Evolutionary conservation across 2,797 vertebrate genomes (phyloP), one percentile per base, ranked within the genome.

Genomic region (Carapus acus): DNA sequence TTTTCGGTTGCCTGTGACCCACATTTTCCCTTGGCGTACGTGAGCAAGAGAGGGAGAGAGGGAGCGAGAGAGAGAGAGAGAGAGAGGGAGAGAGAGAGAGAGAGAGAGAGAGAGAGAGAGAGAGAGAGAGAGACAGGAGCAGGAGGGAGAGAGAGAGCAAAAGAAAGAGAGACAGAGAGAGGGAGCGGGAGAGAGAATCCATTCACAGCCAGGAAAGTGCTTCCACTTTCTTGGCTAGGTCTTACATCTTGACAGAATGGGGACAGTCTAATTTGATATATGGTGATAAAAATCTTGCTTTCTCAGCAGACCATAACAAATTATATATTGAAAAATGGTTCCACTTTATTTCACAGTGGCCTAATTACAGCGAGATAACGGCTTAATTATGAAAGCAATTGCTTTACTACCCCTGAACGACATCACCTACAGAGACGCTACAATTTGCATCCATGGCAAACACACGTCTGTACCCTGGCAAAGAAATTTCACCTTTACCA

Each of bases 251-350:
- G 87, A 88, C 86, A 88, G 86, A 88, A 88, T 87, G 79, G 60
- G 87, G 83, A 78, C 87, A 83, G 76, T 78, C 81, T 80, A 85
- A 85, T 82, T 85, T 87, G 84, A 88, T 85, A 73, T 81, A 86
- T 86, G 75, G 82, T 50, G 78, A 87, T 85, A 86, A 77, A 63
- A 68, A 74, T 75, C 77, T 73, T 82, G 81, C 84, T 78, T 83
- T 73, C 80, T 85, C 83, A 87, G 86, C 85, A 85, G 76, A 79
- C 79, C 66, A 73, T 80, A 79, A 82, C 71, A 79, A 82, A 76
- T 69, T 55, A 67, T 76, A 73, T 72, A 71, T 72, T 65, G 70
- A 74, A 79, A 81, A 88, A 82, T 69, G 54, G 62, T 74, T 75
- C 76, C 66, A 73, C 69, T 79, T 82, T 80, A 72, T 81, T 84